A percentile compares a stretch with the other conserved stretches of the same genome.
phyloP scores from a whole-genome alignment of 2,113 vertebrate genomes.

The Ardeotis arabs region DNA sequence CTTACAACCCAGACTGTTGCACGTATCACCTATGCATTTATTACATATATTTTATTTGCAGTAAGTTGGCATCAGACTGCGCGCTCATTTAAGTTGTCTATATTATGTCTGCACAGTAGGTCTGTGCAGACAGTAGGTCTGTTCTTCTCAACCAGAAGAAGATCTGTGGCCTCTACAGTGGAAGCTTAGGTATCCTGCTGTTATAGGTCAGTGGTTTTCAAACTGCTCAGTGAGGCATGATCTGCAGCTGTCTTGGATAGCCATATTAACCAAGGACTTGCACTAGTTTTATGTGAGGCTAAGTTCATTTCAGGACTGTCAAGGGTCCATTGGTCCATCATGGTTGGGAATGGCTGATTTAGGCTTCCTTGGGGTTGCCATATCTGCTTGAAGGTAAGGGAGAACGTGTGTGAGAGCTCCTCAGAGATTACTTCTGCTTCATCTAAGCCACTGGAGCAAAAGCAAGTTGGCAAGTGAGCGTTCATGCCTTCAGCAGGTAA shows the following conservation, averaged over 20 bases:
- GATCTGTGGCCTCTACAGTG: background rate
- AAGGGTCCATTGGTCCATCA: background rate
- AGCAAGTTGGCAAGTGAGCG: background rate
- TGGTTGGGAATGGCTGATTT: background rate
- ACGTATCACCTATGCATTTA: background rate
- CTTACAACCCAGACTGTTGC: background rate
- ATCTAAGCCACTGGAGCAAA: background rate
- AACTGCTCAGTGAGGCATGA: background rate
- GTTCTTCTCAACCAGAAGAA: background rate
- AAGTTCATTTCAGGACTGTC: background rate
- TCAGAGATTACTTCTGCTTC: background rate
- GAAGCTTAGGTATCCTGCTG: background rate
- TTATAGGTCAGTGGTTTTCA: background rate
- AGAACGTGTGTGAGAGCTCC: background rate
- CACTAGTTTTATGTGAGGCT: background rate
- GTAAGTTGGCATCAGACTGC: background rate
- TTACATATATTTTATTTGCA: background rate
- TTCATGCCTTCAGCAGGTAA: background rate
- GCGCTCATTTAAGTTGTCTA: background rate
- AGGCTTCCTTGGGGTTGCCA: background rate
- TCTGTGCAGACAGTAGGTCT: background rate
- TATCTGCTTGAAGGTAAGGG: background rate
- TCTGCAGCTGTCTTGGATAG: background rate
- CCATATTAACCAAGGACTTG: background rate
- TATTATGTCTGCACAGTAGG: background rate